Base-by-base conservation (phyloP, 2,888 invertebrate species). In the Alentia gelatinosa region DNA sequence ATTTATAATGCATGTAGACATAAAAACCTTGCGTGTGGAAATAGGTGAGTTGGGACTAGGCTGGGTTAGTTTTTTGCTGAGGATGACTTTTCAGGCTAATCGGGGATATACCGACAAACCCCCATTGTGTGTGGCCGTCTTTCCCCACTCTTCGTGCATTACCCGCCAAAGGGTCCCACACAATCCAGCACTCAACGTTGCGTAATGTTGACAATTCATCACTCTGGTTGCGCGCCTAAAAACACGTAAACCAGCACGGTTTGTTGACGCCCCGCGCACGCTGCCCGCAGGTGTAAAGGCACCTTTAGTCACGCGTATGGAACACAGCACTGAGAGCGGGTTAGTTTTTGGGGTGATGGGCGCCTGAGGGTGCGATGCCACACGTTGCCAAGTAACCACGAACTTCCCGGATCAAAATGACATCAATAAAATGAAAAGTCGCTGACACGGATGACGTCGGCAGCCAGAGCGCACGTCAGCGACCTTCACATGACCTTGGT, bases 331-430 rank as follows among this genome's bases (percentile, higher is more conserved):
- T 3, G 26, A 30, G 75, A 19, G 35, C 30, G 12, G 26, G 35
- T n/a, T n/a, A 4, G 75, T 15, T 37, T 7, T 50, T 19, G 56
- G 56, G 56, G 56, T 3, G 1, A 12, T 3, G 9, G 56, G 56
- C 3, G 19, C n/a, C n/a, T n/a, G 75, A 75, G 35, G 33, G 37
- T n/a, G n/a, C n/a, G n/a, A n/a, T n/a, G n/a, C n/a, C n/a, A n/a
- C n/a, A n/a, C 68, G n/a, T 83, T 40, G 40, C 83, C 23, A 40
- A 19, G 83, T 19, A 33, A 68, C 68, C 12, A 12, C 1, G 26
- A 26, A 68, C n/a, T 30, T 26, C 83, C 39, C 83, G 83, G 83
- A 83, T 83, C 83, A 83, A 83, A 83, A 83, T 83, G 83, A 83
- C 83, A 83, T 83, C 39, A 83, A 83, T 83, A 40, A 83, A 30